Evolutionary conservation across 2,113 vertebrate species (phyloP).

Genomic region (Pipra filicauda): DNA sequence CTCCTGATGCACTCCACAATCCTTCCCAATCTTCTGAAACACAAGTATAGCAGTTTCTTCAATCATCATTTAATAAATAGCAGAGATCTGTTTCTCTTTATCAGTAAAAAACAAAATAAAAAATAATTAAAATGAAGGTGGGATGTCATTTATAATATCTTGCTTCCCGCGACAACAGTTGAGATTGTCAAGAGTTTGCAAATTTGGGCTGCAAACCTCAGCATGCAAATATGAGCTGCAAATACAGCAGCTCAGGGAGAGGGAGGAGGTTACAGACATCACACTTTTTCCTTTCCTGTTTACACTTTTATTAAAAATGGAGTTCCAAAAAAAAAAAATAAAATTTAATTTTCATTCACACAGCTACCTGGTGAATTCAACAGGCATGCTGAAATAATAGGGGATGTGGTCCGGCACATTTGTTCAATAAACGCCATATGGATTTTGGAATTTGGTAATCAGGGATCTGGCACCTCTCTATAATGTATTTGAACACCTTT

Average conservation of each 20-base stretch:
- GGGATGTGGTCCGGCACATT: neutral
- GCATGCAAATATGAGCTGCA: neutral
- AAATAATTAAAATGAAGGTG: too few relatives aligned
- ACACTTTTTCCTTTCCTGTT: neutral
- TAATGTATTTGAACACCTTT: neutral
- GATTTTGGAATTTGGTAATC: neutral
- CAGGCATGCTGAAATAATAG: neutral
- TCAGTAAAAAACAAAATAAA: neutral
- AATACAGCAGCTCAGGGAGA: neutral
- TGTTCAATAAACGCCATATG: neutral
- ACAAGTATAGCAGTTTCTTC: neutral
- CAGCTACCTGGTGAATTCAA: neutral
- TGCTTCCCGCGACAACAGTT: neutral
- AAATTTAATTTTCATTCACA: neutral
- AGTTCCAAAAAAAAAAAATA: neutral
- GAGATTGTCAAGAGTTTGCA: neutral
- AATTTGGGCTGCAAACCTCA: neutral
- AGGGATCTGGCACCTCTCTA: conserved; percentile 1
- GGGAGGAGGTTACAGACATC: neutral
- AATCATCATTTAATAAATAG: neutral
- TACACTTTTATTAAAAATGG: neutral
- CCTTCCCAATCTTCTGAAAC: neutral
- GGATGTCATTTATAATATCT: neutral
- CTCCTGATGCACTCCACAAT: neutral
- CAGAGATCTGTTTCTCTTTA: neutral